Percentiles rank a stretch among this genome's conserved stretches.
Evolutionary conservation across 2,888 invertebrate species (phyloP).

Genomic region (Polydrusus tereticollis): DNA sequence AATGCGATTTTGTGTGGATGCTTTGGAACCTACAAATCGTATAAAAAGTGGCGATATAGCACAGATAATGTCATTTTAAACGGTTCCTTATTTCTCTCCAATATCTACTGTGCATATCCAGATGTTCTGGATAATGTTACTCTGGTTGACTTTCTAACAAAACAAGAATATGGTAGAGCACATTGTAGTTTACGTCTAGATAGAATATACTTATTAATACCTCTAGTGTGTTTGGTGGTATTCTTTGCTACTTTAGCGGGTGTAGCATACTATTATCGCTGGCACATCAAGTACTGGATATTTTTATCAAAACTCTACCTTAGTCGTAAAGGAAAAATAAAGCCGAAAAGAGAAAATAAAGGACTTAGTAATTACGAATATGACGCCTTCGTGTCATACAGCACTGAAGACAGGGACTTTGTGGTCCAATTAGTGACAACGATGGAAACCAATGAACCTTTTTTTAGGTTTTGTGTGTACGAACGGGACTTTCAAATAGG

Average conservation of each 20-base stretch:
- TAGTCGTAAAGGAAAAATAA: constrained; percentile 64
- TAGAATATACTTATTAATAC: constrained; percentile 41
- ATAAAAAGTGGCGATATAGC: constrained; percentile 1
- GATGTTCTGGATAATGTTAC: constrained; percentile 53
- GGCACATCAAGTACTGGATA: constrained; percentile 71
- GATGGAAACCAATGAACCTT: constrained; percentile 73
- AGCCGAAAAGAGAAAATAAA: constrained; percentile 56
- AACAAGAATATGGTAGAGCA: constrained; percentile 40
- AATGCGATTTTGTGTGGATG: constrained; percentile 74
- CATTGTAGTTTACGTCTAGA: constrained; percentile 40
- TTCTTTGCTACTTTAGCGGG: constrained; percentile 68
- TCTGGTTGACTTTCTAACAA: constrained; percentile 53
- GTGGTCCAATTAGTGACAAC: constrained; percentile 73
- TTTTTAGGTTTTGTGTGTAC: constrained; percentile 76
- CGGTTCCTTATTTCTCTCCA: constrained; percentile 24
- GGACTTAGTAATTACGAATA: constrained; percentile 66
- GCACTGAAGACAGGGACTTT: constrained; percentile 74
- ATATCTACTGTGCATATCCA: constrained; percentile 53
- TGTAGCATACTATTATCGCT: constrained; percentile 64
- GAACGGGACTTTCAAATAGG: constrained; percentile 79
- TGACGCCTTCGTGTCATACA: constrained; percentile 75
- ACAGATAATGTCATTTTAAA: constrained; percentile 1
- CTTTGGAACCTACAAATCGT: constrained; percentile 48
- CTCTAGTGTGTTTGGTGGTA: constrained; percentile 57
- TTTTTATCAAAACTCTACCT: constrained; percentile 71